Base-by-base conservation (phyloP, 1,140 invertebrate species). In the Micrasema minimum region DNA sequence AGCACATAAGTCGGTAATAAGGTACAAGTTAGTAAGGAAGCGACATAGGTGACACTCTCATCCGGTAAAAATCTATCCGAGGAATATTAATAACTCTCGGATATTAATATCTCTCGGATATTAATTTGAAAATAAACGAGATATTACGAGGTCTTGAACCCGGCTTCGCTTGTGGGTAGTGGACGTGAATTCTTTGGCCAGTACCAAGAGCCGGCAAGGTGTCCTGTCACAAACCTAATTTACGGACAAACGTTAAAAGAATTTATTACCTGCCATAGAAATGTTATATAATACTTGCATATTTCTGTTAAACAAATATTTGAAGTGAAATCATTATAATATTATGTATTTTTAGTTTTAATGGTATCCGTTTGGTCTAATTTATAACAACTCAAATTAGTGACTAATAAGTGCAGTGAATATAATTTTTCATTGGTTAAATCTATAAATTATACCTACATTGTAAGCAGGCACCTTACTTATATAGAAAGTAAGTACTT, bases 1-100 rank as follows among this genome's bases (percentile, higher is more conserved):
- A 74, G n/a, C n/a, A n/a, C n/a, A n/a, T 64, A 75, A 69, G 50
- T 71, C 71, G 69, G 67, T 75, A 69, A 75, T 75, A 75, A 75
- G 72, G 66, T 69, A 75, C 53, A 65, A 22, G 65, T 66, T n/a
- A 50, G 43, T 46, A 26, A 31, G 64, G 61, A 66, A 57, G 46
- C 53, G 16, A 14, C 45, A 26, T 41, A 64, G 46, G 57, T 62
- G 67, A 69, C 67, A 53, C 46, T 16, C 26, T 62, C 67, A 50
- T 69, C 67, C 67, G 67, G 61, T 51, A 55, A 65, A 65, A 65
- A 65, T 65, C 59, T 6, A 67, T 64, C 59, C 0, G 11, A 9
- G 59, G 51, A 57, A 41, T 55, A 55, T 67, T 67, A 14, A 55
- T 46, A 66, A 7, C 37, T 43, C n/a, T 10, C 3, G 35, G 35